These are phyloP conservation scores for Pristionchus mayeri DNA, from an alignment of 2,888 invertebrate genomes.

Conservation along the genomic window DNA sequence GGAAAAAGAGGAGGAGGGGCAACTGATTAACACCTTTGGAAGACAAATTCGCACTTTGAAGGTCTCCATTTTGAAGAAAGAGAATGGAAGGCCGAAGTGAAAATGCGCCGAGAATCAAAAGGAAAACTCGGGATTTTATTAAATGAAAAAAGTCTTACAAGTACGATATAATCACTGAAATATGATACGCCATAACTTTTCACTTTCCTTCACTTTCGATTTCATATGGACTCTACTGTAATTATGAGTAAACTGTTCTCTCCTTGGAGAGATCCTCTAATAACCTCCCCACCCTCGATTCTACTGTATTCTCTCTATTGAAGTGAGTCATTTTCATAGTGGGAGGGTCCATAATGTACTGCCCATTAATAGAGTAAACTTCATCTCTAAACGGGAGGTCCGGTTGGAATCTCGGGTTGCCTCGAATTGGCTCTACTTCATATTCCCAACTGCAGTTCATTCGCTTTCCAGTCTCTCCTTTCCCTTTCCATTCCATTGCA, in stretches of 20 bases:
- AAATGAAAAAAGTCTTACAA: too few species aligned
- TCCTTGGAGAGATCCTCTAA: background rate
- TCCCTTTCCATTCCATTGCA: constrained; percentile 32
- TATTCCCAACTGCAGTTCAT: constrained; percentile 4
- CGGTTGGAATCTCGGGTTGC: constrained; percentile 33
- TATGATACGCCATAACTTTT: too few species aligned
- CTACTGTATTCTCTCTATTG: background rate
- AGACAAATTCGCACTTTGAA: too few species aligned
- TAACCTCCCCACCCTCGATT: constrained; percentile 20
- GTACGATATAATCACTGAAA: too few species aligned
- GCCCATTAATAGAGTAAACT: constrained; percentile 39
- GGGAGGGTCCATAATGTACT: background rate
- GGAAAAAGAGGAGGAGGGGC: too few species aligned
- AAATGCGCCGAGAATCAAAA: too few species aligned
- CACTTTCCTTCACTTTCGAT: background rate
- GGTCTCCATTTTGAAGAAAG: too few species aligned
- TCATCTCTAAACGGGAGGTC: constrained; percentile 26
- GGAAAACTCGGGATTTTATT: too few species aligned
- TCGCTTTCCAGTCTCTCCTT: constrained; percentile 24
- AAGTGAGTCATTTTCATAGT: constrained; percentile 29
- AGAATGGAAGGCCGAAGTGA: too few species aligned
- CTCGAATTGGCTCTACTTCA: constrained; percentile 37
- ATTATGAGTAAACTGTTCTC: background rate
- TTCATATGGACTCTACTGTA: background rate
- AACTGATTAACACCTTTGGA: too few species aligned